Base-by-base conservation (phyloP, 2,888 invertebrate species). In the Epinotia bilunana region DNA sequence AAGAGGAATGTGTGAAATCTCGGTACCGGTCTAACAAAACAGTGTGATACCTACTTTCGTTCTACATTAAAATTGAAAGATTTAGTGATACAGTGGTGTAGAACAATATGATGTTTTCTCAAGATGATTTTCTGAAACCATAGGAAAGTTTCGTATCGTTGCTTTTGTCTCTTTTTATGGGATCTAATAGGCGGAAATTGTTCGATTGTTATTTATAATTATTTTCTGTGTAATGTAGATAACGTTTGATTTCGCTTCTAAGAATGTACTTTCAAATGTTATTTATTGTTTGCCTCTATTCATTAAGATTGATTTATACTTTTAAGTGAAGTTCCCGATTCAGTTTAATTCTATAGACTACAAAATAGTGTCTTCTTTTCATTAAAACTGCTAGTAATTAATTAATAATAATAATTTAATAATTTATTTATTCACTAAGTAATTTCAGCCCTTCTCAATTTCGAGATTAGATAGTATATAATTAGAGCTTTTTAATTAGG, bases 21-120 rank as follows among this genome's bases (percentile, higher is more conserved):
- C 57, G 71, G 71, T 75, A 72, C 53, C 53, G 71, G 71, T n/a
- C 43, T 61, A 11, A 64, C 71, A 75, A 75, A 75, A 75, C 75
- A 75, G 75, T 75, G 75, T 72, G 75, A 65, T 72, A 75, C 61
- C 64, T 74, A 74, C 83, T 84, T 84, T 84, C 84, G 86, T 84
- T 83, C 86, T 74, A 86, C 79, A 85, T 87, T 83, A 79, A 84
- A 86, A 86, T 85, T 83, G 81, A 83, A 85, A 81, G 85, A 85
- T 86, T 84, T 77, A 77, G 74, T 77, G 84, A 87, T 85, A 83
- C 80, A 80, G 77, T 28, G 78, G 73, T 80, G 80, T 78, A 77
- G 67, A 80, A 80, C 81, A 83, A 82, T 83, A 79, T 80, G 76
- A 82, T 77, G 72, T 74, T 81, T 82, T 83, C 82, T 83, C 84